Conservation (phyloP, 2,888 invertebrate species). For the Therioaphis trifolii region DNA sequence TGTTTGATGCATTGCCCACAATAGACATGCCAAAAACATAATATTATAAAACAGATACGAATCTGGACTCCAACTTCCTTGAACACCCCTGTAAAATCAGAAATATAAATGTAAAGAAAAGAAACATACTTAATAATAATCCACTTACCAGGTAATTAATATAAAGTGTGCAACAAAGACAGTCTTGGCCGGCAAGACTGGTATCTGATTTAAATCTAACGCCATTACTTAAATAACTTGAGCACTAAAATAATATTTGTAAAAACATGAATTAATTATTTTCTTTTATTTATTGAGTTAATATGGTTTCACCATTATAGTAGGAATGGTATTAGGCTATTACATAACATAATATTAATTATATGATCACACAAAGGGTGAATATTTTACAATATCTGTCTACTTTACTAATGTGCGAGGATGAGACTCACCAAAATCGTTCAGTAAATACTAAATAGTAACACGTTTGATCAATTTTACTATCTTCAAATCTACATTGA, state of each 20-base stretch:
- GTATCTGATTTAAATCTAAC: conserved; percentile 60
- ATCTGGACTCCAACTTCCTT: conserved; percentile 69
- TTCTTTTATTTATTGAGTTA: neutral
- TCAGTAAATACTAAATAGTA: too few relatives aligned
- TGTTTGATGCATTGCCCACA: conserved; percentile 53
- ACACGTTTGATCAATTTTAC: too few relatives aligned
- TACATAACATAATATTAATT: too few relatives aligned
- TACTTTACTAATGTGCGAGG: too few relatives aligned
- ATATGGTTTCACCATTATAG: neutral
- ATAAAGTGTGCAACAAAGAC: conserved; percentile 39
- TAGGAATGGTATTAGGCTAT: too few relatives aligned
- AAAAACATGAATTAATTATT: neutral
- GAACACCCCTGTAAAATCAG: conserved; percentile 67
- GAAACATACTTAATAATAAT: neutral
- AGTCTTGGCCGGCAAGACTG: conserved; percentile 41
- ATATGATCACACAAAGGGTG: too few relatives aligned
- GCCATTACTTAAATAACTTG: conserved; percentile 13
- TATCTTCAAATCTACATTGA: too few relatives aligned
- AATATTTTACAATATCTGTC: too few relatives aligned
- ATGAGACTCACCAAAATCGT: too few relatives aligned
- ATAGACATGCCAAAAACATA: conserved; percentile 34
- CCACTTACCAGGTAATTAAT: conserved; percentile 48
- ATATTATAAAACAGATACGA: conserved; percentile 57
- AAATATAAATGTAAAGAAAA: neutral
- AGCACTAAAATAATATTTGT: neutral